Base-by-base conservation (phyloP, 2,888 invertebrate genomes). In the Hesperia comma region DNA sequence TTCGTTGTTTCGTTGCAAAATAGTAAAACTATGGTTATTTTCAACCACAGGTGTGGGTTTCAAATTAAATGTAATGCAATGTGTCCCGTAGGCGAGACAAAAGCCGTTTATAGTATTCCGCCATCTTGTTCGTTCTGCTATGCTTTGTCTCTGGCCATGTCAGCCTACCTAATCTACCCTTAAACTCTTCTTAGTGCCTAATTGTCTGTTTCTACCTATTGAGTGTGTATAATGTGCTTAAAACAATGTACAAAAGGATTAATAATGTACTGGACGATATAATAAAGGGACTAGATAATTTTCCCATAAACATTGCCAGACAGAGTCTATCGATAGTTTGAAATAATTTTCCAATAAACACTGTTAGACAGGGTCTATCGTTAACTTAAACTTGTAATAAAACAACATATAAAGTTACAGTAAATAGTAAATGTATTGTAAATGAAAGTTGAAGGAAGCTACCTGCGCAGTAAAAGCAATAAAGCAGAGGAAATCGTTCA, bases 401-500 rank as follows among this genome's bases (percentile, higher is more conserved):
- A 26, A 51, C 51, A n/a, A 26, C 19, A 51, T 19, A 32, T 53
- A 33, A 41, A 26, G 51, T 21, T 17, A 12, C n/a, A 57, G 33
- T 19, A 54, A 60, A 46, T 58, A 58, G 26, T 56, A 49, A 57
- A 68, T 57, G 46, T 26, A 26, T 26, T 26, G 26, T 33, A 54
- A 66, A 66, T 60, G 53, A 66, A 66, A 66, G 54, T 54, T 10
- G 32, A 26, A 32, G 49, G 51, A 15, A 58, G 15, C 17, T 60
- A 60, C 40, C 6, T 33, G 37, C 37, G 37, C 37, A 66, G 60
- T 66, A 66, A 64, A 67, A 56, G 43, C 66, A 54, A 49, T 68
- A 63, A 53, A 53, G 49, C 19, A 67, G 57, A 68, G 60, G 68
- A 69, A 71, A 74, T 62, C 56, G 61, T 57, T 55, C 15, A 61